Conservation (phyloP, 2,797 vertebrate genomes). For the Enteromius trimaculatus region DNA sequence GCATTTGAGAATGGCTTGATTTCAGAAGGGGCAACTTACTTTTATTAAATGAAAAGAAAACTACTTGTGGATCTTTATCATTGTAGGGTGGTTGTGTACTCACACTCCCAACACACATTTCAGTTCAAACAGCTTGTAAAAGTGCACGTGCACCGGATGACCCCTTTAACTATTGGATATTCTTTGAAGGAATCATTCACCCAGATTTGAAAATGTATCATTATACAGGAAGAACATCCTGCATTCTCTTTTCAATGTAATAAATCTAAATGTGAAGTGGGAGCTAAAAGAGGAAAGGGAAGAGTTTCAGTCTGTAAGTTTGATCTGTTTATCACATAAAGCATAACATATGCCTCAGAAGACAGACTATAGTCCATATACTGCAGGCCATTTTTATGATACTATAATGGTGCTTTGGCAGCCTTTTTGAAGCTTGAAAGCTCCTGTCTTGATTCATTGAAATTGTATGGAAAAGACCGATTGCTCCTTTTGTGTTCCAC, state of each 20-base stretch:
- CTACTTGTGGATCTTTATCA: no score
- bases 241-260: background rate
- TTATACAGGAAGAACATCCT: background rate
- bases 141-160: no score
- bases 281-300: background rate
- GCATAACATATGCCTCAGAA: constrained; percentile 11
- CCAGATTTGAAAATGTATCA: background rate
- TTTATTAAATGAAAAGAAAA: no score
- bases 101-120: no score
- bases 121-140: no score
- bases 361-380: background rate
- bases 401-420: background rate
- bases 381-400: background rate
- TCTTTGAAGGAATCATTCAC: background rate
- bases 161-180: background rate
- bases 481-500: background rate
- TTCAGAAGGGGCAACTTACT: no score
- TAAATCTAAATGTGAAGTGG: background rate
- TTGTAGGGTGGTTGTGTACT: no score
- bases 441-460: background rate
- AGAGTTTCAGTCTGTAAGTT: background rate
- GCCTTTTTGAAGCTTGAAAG: constrained; percentile 10
- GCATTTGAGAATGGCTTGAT: no score
- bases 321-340: constrained; percentile 21
- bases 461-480: background rate